Base-by-base conservation (phyloP, 2,797 vertebrate species). In the Dryobates pubescens region DNA sequence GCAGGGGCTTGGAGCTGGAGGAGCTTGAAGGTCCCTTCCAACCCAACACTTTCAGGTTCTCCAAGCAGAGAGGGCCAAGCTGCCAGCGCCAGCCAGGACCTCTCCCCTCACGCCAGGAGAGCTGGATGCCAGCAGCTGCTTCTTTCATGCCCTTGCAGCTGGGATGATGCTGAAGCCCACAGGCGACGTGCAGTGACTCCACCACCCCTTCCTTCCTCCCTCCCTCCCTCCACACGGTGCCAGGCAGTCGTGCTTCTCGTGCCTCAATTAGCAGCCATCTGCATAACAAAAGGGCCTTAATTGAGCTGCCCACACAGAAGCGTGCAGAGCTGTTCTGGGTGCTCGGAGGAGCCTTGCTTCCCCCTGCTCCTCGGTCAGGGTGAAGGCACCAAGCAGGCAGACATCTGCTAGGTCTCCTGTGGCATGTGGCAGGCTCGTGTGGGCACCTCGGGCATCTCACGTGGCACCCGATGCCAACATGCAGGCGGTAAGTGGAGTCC, bases 291-390 rank as follows among this genome's bases (percentile, higher is more conserved):
- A n/a, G 30, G 19, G 70, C 20, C 30, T 71, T 32, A 62, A 67
- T 49, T 69, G 29, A 54, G 1, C 3, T 71, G 54, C 76, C 56
- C 56, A 15, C n/a, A n/a, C 15, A 1, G 1, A 6, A 45, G 26
- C 1, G 1, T 15, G 18, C 49, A 26, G 77, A 72, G 54, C 10
- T 17, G 10, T 58, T 84, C 38, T 3, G 3, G 62, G 63, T 4
- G 68, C 49, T 41, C 23, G 45, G 47, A 49, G 49, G 38, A 30
- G 32, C 56, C 43, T 58, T 7, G 14, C 22, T 24, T 59, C 57
- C 20, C 32, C 0, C 27, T 20, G 34, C 30, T 57, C 0, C 19
- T 54, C 10, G 1, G 1, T 5, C 29, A 75, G 18, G 73, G 2
- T 59, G 73, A 56, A 47, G 56, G 20, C 24, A 5, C 3, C 2